Conservation (phyloP, 2,888 invertebrate genomes). For the Helicoverpa assulta region DNA sequence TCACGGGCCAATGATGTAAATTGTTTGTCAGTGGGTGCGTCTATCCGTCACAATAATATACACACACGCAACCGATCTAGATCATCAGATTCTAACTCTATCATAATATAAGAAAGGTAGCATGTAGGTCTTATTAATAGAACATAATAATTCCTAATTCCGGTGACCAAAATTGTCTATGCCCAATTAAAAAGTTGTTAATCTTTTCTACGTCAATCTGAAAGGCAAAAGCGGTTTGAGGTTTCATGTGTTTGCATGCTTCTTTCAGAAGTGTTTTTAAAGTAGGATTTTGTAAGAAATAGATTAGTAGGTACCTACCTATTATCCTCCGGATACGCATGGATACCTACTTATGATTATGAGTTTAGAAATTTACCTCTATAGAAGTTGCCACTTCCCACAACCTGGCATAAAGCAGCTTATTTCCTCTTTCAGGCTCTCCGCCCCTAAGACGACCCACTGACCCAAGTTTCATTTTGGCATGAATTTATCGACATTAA, state of each 20-base stretch:
- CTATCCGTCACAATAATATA: conserved; percentile 57
- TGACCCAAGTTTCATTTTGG: too few species aligned
- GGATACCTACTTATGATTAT: too few species aligned
- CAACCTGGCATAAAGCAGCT: too few species aligned
- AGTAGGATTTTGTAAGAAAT: too few species aligned
- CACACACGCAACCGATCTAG: conserved; percentile 38
- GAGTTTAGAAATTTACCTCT: too few species aligned
- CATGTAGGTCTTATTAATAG: neutral
- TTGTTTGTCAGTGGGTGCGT: conserved; percentile 76
- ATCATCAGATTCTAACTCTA: conserved; percentile 28
- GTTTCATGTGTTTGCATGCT: neutral
- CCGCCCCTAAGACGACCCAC: too few species aligned
- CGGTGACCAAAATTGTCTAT: neutral
- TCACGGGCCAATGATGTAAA: conserved; percentile 79
- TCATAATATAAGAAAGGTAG: neutral
- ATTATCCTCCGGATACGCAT: too few species aligned
- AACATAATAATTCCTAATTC: conserved; percentile 4
- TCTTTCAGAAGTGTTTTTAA: neutral
- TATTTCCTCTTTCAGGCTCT: too few species aligned
- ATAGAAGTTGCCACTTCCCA: too few species aligned
- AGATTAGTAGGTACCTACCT: too few species aligned
- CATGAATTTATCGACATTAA: too few species aligned
- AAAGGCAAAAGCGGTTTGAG: conserved; percentile 11
- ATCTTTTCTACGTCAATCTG: neutral
- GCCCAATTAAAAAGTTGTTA: conserved; percentile 5